Conservation (phyloP, 2,797 vertebrate species). For the Discoglossus pictus region DNA sequence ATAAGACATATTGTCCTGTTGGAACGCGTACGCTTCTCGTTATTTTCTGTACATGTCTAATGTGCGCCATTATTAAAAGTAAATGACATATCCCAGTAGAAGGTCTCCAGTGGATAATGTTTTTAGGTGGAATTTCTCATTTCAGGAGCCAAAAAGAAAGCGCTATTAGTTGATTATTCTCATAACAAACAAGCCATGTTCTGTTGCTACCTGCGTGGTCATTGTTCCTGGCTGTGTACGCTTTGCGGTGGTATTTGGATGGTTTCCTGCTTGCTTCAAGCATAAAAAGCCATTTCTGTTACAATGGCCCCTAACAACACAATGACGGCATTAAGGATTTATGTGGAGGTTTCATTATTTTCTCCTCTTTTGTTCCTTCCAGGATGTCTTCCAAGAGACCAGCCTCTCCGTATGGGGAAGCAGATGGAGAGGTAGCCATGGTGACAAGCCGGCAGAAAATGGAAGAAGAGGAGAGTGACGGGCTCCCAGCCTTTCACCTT, state of each 20-base stretch:
- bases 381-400: slow-evolving; percentile 99
- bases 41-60: no score
- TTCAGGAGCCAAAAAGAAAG: slow-evolving; percentile 72
- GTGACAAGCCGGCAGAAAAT: slow-evolving; percentile 99
- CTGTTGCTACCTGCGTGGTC: slow-evolving; percentile 81
- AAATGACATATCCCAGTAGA: slow-evolving; percentile 10
- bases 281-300: slow-evolving; percentile 82
- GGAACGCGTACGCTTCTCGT: no score
- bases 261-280: slow-evolving; percentile 77
- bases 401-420: slow-evolving; percentile 99
- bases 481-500: slow-evolving; percentile 96
- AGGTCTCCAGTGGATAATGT: slow-evolving; percentile 63
- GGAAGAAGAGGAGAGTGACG: slow-evolving; percentile 94
- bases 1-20: no score
- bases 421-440: slow-evolving; percentile 99
- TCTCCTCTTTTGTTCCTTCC: slow-evolving; percentile 86
- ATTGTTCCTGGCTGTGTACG: slow-evolving; percentile 77
- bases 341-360: slow-evolving; percentile 86
- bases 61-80: no score
- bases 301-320: slow-evolving; percentile 81
- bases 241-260: slow-evolving; percentile 80
- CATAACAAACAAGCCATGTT: slow-evolving; percentile 78
- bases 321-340: slow-evolving; percentile 84
- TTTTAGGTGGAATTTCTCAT: slow-evolving; percentile 76
- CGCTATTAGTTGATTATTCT: slow-evolving; percentile 79